Conservation (phyloP, 1,140 invertebrate genomes). For the Bradysia coprophila region DNA sequence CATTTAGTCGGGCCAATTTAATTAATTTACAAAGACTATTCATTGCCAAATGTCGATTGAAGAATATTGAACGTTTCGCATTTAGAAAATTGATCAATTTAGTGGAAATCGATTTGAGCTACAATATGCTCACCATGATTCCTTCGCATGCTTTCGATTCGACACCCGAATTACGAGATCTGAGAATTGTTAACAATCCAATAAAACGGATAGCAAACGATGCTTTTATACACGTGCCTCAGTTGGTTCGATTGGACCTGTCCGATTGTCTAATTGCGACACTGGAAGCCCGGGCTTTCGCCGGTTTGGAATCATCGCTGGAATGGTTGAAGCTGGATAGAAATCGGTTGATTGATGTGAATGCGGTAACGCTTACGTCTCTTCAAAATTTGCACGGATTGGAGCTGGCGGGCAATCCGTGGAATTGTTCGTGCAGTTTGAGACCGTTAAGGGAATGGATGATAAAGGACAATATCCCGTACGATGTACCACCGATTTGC, state of each 20-base stretch:
- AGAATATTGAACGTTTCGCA: conserved; percentile 37
- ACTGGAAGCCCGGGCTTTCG: conserved; percentile 48
- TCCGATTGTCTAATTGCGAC: conserved; percentile 43
- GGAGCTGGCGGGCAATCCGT: conserved; percentile 55
- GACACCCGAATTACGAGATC: conserved; percentile 51
- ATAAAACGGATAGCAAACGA: conserved; percentile 45
- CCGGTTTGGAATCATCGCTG: conserved; percentile 44
- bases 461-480: conserved; percentile 52
- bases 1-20: conserved; percentile 48
- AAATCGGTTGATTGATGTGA: conserved; percentile 45
- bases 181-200: conserved; percentile 52
- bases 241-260: conserved; percentile 52
- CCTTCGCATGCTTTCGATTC: conserved; percentile 50
- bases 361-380: conserved; percentile 39
- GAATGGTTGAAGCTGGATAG: conserved; percentile 58
- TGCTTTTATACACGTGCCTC: conserved; percentile 43
- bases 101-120: conserved; percentile 59
- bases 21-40: conserved; percentile 64
- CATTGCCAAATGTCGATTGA: conserved; percentile 40
- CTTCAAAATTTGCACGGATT: conserved; percentile 50
- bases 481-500: conserved; percentile 46
- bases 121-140: conserved; percentile 43
- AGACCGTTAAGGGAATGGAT: conserved; percentile 59
- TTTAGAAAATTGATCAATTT: conserved; percentile 52
- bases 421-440: conserved; percentile 65